A percentile compares a stretch with the other conserved stretches of the same genome.
These are phyloP conservation scores for Mellivora capensis DNA, from an alignment of 2,113 vertebrate species.

Conservation along the genomic window DNA sequence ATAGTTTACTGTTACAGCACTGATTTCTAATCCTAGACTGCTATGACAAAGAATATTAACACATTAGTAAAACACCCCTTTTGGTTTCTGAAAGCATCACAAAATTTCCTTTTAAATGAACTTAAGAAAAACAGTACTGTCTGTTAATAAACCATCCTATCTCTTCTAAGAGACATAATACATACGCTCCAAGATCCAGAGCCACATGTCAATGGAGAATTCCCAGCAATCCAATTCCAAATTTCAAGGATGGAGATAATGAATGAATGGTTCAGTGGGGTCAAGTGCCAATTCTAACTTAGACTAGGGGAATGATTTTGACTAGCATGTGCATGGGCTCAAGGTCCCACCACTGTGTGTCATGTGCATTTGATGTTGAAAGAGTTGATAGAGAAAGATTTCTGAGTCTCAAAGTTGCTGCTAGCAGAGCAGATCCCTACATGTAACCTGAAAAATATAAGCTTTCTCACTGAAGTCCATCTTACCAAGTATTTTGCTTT, in stretches of 20 bases:
- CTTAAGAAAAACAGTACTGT: background rate
- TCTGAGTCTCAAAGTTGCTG: background rate
- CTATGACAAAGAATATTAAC: background rate
- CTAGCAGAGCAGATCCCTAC: background rate
- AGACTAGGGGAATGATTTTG: background rate
- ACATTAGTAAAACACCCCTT: background rate
- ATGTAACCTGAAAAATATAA: background rate
- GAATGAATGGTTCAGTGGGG: background rate
- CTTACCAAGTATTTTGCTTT: no score
- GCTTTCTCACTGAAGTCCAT: background rate
- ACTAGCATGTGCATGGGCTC: background rate
- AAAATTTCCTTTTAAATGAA: background rate
- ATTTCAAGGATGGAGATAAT: background rate
- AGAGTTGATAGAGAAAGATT: background rate
- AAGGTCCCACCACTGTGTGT: background rate
- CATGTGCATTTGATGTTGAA: background rate
- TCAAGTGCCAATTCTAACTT: background rate
- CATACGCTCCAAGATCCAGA: background rate
- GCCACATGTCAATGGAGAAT: background rate
- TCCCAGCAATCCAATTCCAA: background rate
- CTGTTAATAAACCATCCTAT: background rate
- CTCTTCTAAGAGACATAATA: background rate
- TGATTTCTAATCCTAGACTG: background rate
- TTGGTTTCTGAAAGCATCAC: background rate
- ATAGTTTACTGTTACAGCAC: background rate